phyloP scores from a whole-genome alignment of 2,113 vertebrate species.

The Antechinus flavipes region DNA sequence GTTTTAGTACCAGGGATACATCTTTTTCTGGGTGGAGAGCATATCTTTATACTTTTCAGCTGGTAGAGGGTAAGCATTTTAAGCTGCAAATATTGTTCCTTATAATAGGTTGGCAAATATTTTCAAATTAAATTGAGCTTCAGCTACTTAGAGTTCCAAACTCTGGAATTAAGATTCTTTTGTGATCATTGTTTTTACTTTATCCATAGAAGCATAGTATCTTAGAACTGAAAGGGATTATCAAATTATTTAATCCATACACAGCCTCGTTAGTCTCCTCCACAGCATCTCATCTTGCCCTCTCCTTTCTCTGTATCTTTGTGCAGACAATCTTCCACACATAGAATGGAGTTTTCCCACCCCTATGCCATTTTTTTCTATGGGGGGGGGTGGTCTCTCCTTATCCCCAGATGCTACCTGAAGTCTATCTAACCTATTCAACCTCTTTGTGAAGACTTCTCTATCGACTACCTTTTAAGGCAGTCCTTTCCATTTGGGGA shows the following conservation, averaged over 20 bases:
- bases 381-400: background rate
- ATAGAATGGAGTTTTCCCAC: background rate
- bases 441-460: background rate
- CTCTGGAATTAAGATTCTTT: slow-evolving; percentile 24
- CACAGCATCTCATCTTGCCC: background rate
- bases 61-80: slow-evolving; percentile 7
- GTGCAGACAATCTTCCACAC: background rate
- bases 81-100: slow-evolving; percentile 55
- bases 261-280: background rate
- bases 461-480: background rate
- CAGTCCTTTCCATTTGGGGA: background rate
- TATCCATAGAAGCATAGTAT: background rate
- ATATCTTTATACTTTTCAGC: background rate
- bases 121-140: slow-evolving; percentile 43
- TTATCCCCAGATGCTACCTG: background rate
- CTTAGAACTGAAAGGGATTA: background rate
- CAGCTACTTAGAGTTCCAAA: slow-evolving; percentile 13
- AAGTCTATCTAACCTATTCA: background rate
- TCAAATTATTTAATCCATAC: background rate
- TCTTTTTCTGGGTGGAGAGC: slow-evolving; percentile 3
- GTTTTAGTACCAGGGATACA: no score
- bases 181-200: background rate
- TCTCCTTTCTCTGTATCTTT: background rate
- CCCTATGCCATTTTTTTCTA: background rate
- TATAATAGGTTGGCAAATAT: slow-evolving; percentile 51